phyloP scores from a whole-genome alignment of 2,797 vertebrate genomes.

The Esox masquinongy region DNA sequence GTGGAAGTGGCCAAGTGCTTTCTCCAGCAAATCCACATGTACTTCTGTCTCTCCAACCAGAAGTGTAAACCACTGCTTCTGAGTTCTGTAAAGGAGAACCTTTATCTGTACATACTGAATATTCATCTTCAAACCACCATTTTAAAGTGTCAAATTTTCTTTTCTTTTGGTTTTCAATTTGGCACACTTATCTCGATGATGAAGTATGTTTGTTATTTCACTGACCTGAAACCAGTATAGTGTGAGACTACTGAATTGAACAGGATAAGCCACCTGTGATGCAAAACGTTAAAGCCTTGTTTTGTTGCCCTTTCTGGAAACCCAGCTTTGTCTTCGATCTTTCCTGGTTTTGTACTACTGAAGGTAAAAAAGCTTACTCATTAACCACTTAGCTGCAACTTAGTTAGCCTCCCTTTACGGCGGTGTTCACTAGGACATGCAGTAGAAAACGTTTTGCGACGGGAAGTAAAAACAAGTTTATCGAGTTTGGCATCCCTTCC shows the following conservation, averaged over 20 bases:
- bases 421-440: too few species aligned
- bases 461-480: too few species aligned
- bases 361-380: background rate
- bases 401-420: too few species aligned
- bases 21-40: slow-evolving; percentile 10
- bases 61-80: background rate
- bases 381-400: background rate
- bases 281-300: slow-evolving; percentile 1
- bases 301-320: background rate
- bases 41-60: slow-evolving; percentile 14
- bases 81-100: slow-evolving; percentile 1
- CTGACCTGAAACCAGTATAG: slow-evolving; percentile 18
- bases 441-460: too few species aligned
- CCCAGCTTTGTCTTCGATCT: background rate
- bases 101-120: slow-evolving; percentile 48
- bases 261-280: slow-evolving; percentile 26
- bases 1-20: slow-evolving; percentile 10
- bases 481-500: too few species aligned
- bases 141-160: slow-evolving; percentile 17
- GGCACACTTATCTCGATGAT: slow-evolving; percentile 15
- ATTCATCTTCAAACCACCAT: slow-evolving; percentile 36
- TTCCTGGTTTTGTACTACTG: background rate
- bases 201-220: slow-evolving; percentile 20
- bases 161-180: slow-evolving; percentile 18
- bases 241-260: slow-evolving; percentile 20